A percentile compares a stretch with the other conserved stretches of the same genome.
Conservation (phyloP, 2,888 invertebrate species). For the Lissocephala sabroskyi region DNA sequence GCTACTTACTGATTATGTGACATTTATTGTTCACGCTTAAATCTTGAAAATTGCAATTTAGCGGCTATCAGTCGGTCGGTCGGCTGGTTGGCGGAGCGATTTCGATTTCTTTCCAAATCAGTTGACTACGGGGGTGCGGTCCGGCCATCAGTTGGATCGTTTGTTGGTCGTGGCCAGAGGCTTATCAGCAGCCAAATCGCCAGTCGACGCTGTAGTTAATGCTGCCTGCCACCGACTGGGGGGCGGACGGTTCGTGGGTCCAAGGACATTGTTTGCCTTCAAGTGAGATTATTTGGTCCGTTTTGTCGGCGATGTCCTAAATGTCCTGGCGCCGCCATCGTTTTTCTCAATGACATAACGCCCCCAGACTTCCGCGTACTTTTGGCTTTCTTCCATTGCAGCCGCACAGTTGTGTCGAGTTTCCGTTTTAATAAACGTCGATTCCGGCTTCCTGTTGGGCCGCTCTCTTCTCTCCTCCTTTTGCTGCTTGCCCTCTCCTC, state of each 20-base stretch:
- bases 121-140: neutral
- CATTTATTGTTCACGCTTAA: slow-evolving; percentile 72
- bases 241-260: too few species aligned
- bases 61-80: slow-evolving; percentile 31
- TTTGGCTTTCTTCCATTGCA: neutral
- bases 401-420: slow-evolving; percentile 60
- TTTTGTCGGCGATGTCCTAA: too few species aligned
- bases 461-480: too few species aligned
- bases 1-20: slow-evolving; percentile 72
- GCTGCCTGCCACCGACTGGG: neutral
- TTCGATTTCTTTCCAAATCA: too few species aligned
- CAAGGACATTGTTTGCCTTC: slow-evolving; percentile 46
- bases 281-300: slow-evolving; percentile 40
- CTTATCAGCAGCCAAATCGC: neutral
- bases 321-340: too few species aligned
- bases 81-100: slow-evolving; percentile 20
- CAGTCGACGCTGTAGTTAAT: slow-evolving; percentile 1
- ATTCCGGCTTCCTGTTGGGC: slow-evolving; percentile 63
- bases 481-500: too few species aligned
- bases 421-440: slow-evolving; percentile 68
- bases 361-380: neutral
- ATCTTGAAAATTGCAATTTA: slow-evolving; percentile 64
- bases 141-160: slow-evolving; percentile 18
- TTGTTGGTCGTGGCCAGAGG: slow-evolving; percentile 18
- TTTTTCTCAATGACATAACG: neutral